Conservation (phyloP, 2,797 vertebrate species). For the Brachyrhaphis roseni region DNA sequence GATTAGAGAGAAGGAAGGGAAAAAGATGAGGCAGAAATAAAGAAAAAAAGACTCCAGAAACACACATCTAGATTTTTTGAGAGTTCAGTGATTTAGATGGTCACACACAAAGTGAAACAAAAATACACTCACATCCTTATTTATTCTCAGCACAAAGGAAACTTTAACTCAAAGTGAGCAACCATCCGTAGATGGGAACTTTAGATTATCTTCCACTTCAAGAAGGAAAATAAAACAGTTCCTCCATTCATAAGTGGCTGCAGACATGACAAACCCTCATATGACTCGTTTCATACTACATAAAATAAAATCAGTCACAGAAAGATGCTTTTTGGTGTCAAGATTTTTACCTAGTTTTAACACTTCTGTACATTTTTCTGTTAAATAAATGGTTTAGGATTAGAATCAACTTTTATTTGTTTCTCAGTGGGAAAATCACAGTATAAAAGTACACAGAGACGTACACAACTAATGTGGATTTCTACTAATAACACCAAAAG, state of each 20-base stretch:
- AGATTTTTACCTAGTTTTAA: background rate
- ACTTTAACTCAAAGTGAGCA: conserved; percentile 2
- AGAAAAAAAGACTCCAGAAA: background rate
- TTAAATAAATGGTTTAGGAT: background rate
- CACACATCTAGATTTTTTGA: background rate
- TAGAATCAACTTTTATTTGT: background rate
- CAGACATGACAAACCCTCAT: conserved; percentile 4
- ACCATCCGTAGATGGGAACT: conserved; percentile 18
- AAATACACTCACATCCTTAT: background rate
- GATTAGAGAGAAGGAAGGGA: conserved; percentile 13
- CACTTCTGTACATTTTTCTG: background rate
- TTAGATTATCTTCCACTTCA: conserved; percentile 6
- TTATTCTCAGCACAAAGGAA: background rate
- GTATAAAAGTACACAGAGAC: background rate
- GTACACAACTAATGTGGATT: background rate
- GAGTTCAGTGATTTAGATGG: background rate
- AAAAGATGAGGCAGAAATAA: conserved; percentile 1
- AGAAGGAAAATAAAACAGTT: conserved; percentile 7
- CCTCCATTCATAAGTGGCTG: background rate
- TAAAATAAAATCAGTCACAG: background rate
- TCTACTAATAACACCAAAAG: background rate
- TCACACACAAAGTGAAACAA: background rate
- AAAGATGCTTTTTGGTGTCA: background rate
- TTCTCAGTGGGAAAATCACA: background rate
- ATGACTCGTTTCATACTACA: background rate